Base-by-base conservation (phyloP, 2,797 vertebrate genomes). In the Serranus cabrilla region DNA sequence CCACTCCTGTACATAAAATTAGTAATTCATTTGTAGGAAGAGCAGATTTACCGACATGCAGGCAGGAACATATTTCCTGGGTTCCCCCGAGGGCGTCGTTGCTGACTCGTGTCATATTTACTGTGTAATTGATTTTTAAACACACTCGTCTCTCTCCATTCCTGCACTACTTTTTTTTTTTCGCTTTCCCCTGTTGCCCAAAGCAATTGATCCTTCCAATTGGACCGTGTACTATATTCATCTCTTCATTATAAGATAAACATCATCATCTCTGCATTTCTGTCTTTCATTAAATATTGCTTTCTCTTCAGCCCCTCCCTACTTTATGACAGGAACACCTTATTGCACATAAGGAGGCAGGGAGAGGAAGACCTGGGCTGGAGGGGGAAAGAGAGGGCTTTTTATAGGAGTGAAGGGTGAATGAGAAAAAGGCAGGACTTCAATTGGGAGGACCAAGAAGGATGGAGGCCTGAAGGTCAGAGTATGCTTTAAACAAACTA, bases 51-150 rank as follows among this genome's bases (percentile, higher is more conserved):
- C 90, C 21, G 88, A 83, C 65, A 71, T 67, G 82, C 71, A 85
- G 85, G 84, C 88, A 84, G 83, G 86, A 89, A 90, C 91, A 91
- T 91, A 93, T 93, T 94, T 88, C 78, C 87, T 78, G 57, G 69
- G 68, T 79, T 93, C 90, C 90, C 93, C 83, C 2, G 81, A 81
- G 93, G 90, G 87, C 56, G 68, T 88, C 79, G 70, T 88, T 91
- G 91, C 92, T 94, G 92, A 94, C 92, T 93, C 89, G 78, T 93
- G 91, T 93, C 93, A 95, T 95, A 95, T 95, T 93, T 93, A 93
- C 91, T 89, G 89, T 94, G 91, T 93, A 94, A 95, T 94, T 95
- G 92, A 95, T 95, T 95, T 94, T 94, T 94, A 94, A 95, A 93
- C 91, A 93, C 87, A 88, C 89, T 86, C 66, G 62, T 92, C 89